Evolutionary conservation across 1,140 invertebrate genomes (phyloP).

Genomic region (Leguminivora glycinivorella): DNA sequence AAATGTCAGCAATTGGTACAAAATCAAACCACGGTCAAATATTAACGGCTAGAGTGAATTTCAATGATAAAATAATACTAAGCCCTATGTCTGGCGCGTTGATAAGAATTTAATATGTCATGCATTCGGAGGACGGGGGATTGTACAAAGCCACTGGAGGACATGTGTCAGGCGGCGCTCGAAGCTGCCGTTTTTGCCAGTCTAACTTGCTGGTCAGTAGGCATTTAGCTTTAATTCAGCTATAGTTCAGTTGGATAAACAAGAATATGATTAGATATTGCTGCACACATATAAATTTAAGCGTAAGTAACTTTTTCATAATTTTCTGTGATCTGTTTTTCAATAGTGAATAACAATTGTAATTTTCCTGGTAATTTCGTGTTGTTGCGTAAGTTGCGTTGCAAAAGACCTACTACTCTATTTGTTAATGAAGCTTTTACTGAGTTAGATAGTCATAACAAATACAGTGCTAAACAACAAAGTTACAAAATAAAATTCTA

Average conservation of each 20-base stretch:
- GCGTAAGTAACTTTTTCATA: too few species aligned
- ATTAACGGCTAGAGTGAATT: constrained; percentile 12
- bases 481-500: too few species aligned
- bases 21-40: neutral
- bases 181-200: constrained; percentile 39
- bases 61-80: constrained; percentile 17
- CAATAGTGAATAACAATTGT: too few species aligned
- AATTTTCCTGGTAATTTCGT: too few species aligned
- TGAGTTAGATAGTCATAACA: too few species aligned
- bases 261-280: too few species aligned
- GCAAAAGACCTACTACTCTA: too few species aligned
- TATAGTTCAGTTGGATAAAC: constrained; percentile 12
- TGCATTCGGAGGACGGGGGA: constrained; percentile 41
- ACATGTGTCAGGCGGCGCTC: constrained; percentile 48
- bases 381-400: too few species aligned
- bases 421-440: too few species aligned
- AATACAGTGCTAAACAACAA: too few species aligned
- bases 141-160: constrained; percentile 48
- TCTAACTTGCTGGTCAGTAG: neutral
- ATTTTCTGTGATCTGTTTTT: too few species aligned
- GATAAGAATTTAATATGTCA: constrained; percentile 48
- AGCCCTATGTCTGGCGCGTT: constrained; percentile 23
- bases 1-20: neutral
- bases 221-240: neutral
- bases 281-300: too few species aligned